phyloP scores from a whole-genome alignment of 2,113 vertebrate species.

The Tylochromis polylepis region DNA sequence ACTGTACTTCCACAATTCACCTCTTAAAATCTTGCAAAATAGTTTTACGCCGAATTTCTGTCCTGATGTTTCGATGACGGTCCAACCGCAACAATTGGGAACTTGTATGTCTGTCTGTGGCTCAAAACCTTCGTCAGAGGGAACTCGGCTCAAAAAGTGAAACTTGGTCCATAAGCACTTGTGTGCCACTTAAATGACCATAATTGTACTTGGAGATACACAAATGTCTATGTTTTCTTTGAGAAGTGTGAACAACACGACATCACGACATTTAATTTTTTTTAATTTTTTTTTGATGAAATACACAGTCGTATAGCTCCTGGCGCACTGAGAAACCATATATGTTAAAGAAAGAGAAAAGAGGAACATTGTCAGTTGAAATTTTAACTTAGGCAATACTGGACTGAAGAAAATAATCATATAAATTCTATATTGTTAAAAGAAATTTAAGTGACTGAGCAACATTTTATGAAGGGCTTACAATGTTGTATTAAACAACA shows the following conservation, averaged over 20 bases:
- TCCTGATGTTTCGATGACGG: neutral
- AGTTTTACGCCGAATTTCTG: neutral
- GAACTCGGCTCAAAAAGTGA: conserved; percentile 34
- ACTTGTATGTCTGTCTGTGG: conserved; percentile 13
- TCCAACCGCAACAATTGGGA: neutral
- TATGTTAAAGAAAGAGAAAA: neutral
- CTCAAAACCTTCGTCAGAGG: conserved; percentile 6
- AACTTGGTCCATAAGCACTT: neutral
- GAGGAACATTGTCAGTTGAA: neutral
- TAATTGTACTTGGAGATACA: neutral
- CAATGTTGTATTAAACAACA: neutral
- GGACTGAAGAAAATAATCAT: neutral
- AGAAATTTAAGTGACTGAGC: neutral
- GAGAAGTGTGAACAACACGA: neutral
- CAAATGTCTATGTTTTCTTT: neutral
- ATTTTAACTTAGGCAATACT: neutral
- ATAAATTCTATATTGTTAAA: neutral
- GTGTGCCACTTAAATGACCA: conserved; percentile 2
- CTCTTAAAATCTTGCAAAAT: neutral
- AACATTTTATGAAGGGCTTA: neutral
- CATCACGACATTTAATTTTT: neutral
- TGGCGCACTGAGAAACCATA: neutral
- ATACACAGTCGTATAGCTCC: neutral
- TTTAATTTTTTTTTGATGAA: neutral
- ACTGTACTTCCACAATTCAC: conserved; percentile 3